phyloP scores from a whole-genome alignment of 2,113 vertebrate genomes.

The Pogona vitticeps region DNA sequence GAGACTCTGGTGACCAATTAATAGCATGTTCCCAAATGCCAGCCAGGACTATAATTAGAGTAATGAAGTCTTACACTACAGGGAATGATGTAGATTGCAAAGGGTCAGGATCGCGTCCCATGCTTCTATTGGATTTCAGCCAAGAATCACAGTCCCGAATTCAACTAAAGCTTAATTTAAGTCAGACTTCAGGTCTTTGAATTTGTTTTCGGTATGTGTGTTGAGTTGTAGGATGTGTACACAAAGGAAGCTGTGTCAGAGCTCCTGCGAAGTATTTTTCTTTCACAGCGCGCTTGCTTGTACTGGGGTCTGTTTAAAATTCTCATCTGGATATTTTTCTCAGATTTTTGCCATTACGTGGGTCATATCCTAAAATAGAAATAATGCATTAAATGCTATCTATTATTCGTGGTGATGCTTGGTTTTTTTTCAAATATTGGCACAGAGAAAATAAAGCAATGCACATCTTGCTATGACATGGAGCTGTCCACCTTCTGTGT shows the following conservation, averaged over 20 bases:
- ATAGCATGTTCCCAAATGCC: neutral
- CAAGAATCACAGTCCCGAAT: neutral
- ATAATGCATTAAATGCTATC: neutral
- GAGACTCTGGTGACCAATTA: constrained; percentile 35
- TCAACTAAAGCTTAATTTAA: neutral
- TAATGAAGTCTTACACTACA: neutral
- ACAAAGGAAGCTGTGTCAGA: neutral
- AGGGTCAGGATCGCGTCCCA: neutral
- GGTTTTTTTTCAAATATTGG: too few relatives aligned
- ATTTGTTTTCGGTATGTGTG: neutral
- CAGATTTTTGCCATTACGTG: too few relatives aligned
- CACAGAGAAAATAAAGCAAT: too few relatives aligned
- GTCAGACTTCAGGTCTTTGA: neutral
- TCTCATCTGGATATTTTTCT: neutral
- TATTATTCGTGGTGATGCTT: neutral
- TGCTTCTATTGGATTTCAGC: constrained; percentile 4
- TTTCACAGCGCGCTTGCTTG: neutral
- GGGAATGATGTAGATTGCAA: constrained; percentile 15
- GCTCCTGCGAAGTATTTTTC: neutral
- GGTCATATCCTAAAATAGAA: neutral
- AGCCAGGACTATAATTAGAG: neutral
- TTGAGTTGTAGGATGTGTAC: neutral
- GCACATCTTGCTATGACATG: too few relatives aligned
- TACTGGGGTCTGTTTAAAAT: neutral
- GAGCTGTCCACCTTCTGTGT: too few relatives aligned